These are phyloP conservation scores for Sebastes matsubarae DNA, from an alignment of 2,797 vertebrate species.

Conservation along the genomic window DNA sequence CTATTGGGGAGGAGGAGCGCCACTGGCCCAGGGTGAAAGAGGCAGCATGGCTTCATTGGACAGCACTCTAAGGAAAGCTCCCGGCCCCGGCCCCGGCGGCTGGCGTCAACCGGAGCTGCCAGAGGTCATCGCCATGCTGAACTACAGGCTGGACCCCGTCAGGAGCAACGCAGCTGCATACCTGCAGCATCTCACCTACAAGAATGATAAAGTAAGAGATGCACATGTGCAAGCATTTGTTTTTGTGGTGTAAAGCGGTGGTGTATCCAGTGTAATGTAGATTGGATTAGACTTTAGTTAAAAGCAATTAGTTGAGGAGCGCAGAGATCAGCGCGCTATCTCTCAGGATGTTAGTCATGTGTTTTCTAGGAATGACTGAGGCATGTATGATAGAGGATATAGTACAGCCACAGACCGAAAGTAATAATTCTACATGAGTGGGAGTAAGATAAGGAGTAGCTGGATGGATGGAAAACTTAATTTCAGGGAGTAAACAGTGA, in stretches of 20 bases:
- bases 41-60: conserved; percentile 97
- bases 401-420: background rate
- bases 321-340: background rate
- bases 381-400: background rate
- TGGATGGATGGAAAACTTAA: background rate
- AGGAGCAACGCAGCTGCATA: conserved; percentile 95
- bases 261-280: background rate
- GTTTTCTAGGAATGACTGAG: background rate
- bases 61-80: conserved; percentile 90
- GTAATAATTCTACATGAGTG: background rate
- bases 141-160: conserved; percentile 93
- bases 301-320: background rate
- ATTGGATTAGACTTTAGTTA: background rate
- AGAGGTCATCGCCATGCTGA: conserved; percentile 96
- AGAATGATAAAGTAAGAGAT: conserved; percentile 91
- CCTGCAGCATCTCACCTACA: conserved; percentile 95
- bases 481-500: background rate
- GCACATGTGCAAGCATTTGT: background rate
- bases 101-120: conserved; percentile 96
- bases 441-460: background rate
- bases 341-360: background rate
- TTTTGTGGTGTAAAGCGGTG: background rate
- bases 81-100: conserved; percentile 69
- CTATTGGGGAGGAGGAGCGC: conserved; percentile 87
- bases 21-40: conserved; percentile 90